These are phyloP conservation scores for Anhinga rufa DNA, from an alignment of 2,113 vertebrate species.

Conservation along the genomic window DNA sequence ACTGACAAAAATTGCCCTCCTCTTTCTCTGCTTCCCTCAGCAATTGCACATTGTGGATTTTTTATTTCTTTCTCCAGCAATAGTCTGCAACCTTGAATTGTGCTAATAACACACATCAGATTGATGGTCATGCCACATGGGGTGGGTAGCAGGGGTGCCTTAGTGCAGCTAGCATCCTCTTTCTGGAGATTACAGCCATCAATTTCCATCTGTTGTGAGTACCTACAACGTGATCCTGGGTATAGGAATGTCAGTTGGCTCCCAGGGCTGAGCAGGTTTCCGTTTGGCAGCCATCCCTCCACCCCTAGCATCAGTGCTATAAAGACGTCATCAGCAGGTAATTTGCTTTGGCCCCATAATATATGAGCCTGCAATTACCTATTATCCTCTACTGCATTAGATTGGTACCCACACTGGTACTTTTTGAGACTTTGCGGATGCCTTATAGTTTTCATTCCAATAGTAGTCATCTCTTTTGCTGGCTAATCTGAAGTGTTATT, in stretches of 20 bases:
- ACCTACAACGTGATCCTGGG: background rate
- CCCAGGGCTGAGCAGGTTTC: background rate
- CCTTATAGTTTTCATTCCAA: background rate
- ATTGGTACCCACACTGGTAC: background rate
- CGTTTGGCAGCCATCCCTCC: background rate
- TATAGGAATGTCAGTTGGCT: background rate
- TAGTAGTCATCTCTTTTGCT: background rate
- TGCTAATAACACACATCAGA: background rate
- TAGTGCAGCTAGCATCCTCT: background rate
- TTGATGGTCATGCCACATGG: background rate
- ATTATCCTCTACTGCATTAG: background rate
- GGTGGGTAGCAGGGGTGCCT: background rate
- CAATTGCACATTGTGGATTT: background rate
- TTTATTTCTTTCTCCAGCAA: background rate
- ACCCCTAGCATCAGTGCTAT: background rate
- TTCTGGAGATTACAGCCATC: conserved; percentile 8
- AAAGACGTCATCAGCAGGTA: background rate
- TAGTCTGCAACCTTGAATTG: background rate
- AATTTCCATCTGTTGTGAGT: background rate
- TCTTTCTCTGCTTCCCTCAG: background rate
- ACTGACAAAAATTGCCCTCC: background rate
- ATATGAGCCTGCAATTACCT: background rate
- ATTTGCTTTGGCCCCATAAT: background rate
- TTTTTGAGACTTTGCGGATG: background rate
- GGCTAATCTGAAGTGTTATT: background rate